Evolutionary conservation across 35 echinoderm and acorn worm genomes (phyloP).

Genomic region (Ptychodera flava): DNA sequence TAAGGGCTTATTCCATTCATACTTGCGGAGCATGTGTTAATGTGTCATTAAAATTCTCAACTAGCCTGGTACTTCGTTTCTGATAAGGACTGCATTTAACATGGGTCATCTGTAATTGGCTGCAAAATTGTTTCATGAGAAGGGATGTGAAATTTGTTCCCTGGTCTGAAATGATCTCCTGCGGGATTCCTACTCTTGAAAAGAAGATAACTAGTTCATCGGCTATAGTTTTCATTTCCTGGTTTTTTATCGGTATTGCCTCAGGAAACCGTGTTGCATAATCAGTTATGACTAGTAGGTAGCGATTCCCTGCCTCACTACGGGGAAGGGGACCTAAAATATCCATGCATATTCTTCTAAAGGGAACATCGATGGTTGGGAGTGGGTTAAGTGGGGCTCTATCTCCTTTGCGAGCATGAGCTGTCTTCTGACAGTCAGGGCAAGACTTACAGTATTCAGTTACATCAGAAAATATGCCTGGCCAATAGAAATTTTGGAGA

Average conservation of each 20-base stretch:
- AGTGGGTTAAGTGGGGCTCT: too few species aligned
- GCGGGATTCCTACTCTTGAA: neutral
- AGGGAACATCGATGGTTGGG: too few species aligned
- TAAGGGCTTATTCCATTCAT: too few species aligned
- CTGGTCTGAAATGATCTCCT: conserved; percentile 13
- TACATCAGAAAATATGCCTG: too few species aligned
- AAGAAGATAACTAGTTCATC: conserved; percentile 10
- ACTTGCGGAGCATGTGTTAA: too few species aligned
- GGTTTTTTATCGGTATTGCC: neutral
- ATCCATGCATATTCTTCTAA: too few species aligned
- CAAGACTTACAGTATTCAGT: too few species aligned
- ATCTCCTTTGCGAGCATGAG: too few species aligned
- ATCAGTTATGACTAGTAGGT: neutral
- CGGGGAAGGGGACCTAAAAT: too few species aligned
- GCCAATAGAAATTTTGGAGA: too few species aligned
- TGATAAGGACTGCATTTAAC: conserved; percentile 56
- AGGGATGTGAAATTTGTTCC: conserved; percentile 16
- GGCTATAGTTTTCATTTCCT: conserved; percentile 3
- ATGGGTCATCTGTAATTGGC: conserved; percentile 36
- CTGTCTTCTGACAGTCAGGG: too few species aligned
- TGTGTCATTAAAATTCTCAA: conserved; percentile 72
- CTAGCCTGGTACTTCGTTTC: conserved; percentile 50
- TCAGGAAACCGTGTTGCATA: conserved; percentile 16
- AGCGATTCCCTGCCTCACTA: conserved; percentile 7
- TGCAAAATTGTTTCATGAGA: conserved; percentile 15